Evolutionary conservation across 1,140 invertebrate species (phyloP).

Genomic region (Anthonomus grandis): DNA sequence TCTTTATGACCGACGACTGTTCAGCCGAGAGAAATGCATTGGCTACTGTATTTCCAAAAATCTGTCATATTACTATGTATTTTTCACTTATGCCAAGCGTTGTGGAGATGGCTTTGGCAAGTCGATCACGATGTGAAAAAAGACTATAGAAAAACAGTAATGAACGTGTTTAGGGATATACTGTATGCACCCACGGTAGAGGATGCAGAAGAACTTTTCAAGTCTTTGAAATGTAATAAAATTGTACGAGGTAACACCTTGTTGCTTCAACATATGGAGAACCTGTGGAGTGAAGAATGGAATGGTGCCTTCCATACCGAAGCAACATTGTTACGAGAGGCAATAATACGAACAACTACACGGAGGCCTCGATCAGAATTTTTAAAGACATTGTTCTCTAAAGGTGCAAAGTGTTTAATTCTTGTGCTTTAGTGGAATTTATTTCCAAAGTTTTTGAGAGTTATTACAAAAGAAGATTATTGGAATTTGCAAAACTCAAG

Average conservation of each 20-base stretch:
- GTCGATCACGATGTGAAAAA: slow-evolving; percentile 1
- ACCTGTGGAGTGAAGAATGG: too few relatives aligned
- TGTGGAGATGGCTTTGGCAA: slow-evolving; percentile 14
- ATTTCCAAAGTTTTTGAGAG: slow-evolving; percentile 8
- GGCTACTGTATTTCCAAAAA: slow-evolving; percentile 8
- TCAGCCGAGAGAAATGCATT: slow-evolving; percentile 5
- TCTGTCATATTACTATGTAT: slow-evolving; percentile 12
- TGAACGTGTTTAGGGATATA: slow-evolving; percentile 7
- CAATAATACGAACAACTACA: slow-evolving; percentile 14
- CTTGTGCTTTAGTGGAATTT: slow-evolving; percentile 17
- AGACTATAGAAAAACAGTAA: slow-evolving; percentile 2
- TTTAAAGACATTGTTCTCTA: slow-evolving; percentile 12
- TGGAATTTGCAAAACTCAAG: too few relatives aligned
- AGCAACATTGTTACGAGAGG: slow-evolving; percentile 3
- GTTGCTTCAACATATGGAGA: too few relatives aligned
- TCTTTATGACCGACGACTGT: slow-evolving; percentile 11
- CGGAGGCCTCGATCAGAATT: slow-evolving; percentile 7
- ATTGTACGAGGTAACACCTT: background rate
- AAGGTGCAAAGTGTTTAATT: slow-evolving; percentile 10
- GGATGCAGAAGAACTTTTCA: background rate
- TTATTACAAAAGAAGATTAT: too few relatives aligned
- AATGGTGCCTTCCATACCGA: background rate
- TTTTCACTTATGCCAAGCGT: slow-evolving; percentile 8
- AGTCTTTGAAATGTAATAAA: slow-evolving; percentile 2
- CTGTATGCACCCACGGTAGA: slow-evolving; percentile 4